Conservation (phyloP, 2,888 invertebrate species). For the Ectemnius lituratus region DNA sequence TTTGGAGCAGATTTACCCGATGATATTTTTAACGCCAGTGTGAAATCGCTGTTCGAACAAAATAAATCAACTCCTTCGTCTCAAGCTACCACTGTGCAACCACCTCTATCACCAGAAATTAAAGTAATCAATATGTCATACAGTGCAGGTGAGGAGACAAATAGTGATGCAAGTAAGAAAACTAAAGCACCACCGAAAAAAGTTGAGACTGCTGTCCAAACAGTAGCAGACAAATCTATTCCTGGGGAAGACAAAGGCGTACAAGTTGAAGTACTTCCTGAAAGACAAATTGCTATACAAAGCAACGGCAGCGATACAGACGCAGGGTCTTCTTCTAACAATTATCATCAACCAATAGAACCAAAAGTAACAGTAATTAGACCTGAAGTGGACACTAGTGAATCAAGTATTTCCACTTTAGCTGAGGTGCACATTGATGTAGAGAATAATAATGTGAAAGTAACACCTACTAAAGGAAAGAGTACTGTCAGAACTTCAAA, state of each 20-base stretch:
- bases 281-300: constrained; percentile 5
- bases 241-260: constrained; percentile 47
- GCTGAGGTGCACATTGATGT: constrained; percentile 66
- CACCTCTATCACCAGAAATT: constrained; percentile 65
- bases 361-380: constrained; percentile 68
- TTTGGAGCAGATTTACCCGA: constrained; percentile 71
- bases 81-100: constrained; percentile 12
- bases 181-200: constrained; percentile 33
- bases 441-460: constrained; percentile 63
- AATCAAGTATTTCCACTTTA: constrained; percentile 55
- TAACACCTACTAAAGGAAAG: constrained; percentile 62
- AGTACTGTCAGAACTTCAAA: constrained; percentile 25
- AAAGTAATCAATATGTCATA: constrained; percentile 70
- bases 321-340: not conserved
- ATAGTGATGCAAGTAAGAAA: constrained; percentile 29
- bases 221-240: constrained; percentile 30
- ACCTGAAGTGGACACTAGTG: constrained; percentile 56
- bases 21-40: constrained; percentile 68
- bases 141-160: constrained; percentile 47
- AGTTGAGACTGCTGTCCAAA: constrained; percentile 68
- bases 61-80: constrained; percentile 8
- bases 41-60: constrained; percentile 65
- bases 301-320: constrained; percentile 7
- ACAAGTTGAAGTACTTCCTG: constrained; percentile 49
- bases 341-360: constrained; percentile 59